Percentiles rank a stretch among this genome's conserved stretches.
Conservation (phyloP, 2,797 vertebrate species). For the Neosilurus hyrtlii region DNA sequence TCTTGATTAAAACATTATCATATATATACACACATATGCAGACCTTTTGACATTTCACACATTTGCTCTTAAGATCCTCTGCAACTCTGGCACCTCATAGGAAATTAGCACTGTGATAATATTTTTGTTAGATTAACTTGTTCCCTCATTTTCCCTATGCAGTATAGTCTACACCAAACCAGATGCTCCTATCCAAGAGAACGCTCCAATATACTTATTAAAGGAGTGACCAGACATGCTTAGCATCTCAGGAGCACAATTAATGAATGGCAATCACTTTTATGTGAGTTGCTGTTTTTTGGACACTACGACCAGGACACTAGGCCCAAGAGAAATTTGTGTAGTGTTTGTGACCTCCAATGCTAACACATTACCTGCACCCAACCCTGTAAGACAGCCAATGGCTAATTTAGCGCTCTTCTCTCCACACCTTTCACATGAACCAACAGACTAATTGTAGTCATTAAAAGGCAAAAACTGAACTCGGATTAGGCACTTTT, state of each 20-base stretch:
- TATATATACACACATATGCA: constrained; percentile 51
- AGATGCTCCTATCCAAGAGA: constrained; percentile 62
- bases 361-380: constrained; percentile 75
- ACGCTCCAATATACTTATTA: constrained; percentile 67
- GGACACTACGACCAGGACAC: constrained; percentile 59
- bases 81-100: constrained; percentile 75
- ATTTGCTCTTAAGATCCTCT: constrained; percentile 71
- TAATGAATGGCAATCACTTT: too few species aligned
- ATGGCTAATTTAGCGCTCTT: constrained; percentile 25
- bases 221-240: constrained; percentile 67
- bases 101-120: constrained; percentile 86
- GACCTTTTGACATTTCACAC: constrained; percentile 76
- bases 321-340: constrained; percentile 76
- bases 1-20: constrained; percentile 49
- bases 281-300: constrained; percentile 58
- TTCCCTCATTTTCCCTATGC: constrained; percentile 72
- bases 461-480: neutral
- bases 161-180: constrained; percentile 70
- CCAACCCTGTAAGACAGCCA: constrained; percentile 49
- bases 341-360: constrained; percentile 77
- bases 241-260: constrained; percentile 57
- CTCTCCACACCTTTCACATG: constrained; percentile 1
- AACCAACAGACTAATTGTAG: neutral
- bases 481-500: too few species aligned
- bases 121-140: constrained; percentile 86